Evolutionary conservation across 2,797 vertebrate genomes (phyloP).

Genomic region (Amblyraja radiata): DNA sequence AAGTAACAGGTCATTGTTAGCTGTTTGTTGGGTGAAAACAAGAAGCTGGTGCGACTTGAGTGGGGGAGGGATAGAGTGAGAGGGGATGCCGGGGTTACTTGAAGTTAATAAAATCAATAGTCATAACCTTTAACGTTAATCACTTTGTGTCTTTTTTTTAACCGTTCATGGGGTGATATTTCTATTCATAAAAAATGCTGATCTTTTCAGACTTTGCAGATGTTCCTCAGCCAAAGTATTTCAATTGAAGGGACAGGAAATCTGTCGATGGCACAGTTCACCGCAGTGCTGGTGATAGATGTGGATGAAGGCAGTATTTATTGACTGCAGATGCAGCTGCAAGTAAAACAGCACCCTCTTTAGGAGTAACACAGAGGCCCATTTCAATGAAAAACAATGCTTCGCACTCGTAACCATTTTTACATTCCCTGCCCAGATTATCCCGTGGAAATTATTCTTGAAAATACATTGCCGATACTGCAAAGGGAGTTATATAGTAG

Average conservation of each 20-base stretch:
- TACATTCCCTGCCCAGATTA: background rate
- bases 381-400: background rate
- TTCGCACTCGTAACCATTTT: background rate
- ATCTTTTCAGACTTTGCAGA: slow-evolving; percentile 14
- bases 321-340: background rate
- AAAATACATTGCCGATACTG: background rate
- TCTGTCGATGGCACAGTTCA: background rate
- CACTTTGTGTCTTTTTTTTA: background rate
- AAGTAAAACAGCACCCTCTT: slow-evolving; percentile 12
- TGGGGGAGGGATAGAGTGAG: no score
- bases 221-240: background rate
- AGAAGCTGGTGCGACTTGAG: no score
- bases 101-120: no score
- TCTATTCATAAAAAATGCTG: background rate
- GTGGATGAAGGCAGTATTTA: background rate
- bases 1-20: no score
- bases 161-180: background rate
- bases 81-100: no score
- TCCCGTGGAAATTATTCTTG: background rate
- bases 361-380: background rate
- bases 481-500: background rate
- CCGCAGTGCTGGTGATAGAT: background rate
- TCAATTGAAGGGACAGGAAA: background rate
- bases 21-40: no score
- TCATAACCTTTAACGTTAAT: background rate